Conservation (phyloP, 1,140 invertebrate genomes). For the Trinorchestia longiramus region DNA sequence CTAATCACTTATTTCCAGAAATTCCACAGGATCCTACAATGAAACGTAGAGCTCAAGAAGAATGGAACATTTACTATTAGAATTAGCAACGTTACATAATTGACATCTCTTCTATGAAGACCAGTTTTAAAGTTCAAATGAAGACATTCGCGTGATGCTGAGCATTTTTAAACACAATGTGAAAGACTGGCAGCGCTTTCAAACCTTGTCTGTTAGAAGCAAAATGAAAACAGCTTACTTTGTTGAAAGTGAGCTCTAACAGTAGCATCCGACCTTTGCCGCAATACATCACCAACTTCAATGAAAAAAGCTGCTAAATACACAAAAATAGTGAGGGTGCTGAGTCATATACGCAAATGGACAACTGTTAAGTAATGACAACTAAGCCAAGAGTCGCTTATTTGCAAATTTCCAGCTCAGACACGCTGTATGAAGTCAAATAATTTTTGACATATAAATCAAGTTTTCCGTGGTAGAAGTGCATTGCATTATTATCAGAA, state of each 20-base stretch:
- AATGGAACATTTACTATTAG: constrained; percentile 1
- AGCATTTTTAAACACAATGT: background rate
- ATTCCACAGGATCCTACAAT: background rate
- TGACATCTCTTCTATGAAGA: background rate
- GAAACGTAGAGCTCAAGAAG: background rate
- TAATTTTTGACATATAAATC: background rate
- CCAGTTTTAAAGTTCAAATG: background rate
- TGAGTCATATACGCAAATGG: background rate
- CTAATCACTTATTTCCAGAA: background rate
- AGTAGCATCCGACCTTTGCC: too few relatives aligned
- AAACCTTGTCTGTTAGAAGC: background rate
- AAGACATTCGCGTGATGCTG: background rate
- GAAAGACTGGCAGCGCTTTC: background rate
- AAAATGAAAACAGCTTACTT: background rate
- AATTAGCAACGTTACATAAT: constrained; percentile 9
- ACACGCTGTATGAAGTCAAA: background rate
- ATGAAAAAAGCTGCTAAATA: background rate
- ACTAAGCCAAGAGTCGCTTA: background rate
- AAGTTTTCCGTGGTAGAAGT: background rate
- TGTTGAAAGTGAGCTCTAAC: background rate
- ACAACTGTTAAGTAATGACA: background rate
- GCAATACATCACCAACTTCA: background rate
- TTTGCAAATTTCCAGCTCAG: background rate
- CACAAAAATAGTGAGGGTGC: background rate
- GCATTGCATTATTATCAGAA: background rate